Conservation (phyloP, 2,797 vertebrate species). For the Myotis findleyi region DNA sequence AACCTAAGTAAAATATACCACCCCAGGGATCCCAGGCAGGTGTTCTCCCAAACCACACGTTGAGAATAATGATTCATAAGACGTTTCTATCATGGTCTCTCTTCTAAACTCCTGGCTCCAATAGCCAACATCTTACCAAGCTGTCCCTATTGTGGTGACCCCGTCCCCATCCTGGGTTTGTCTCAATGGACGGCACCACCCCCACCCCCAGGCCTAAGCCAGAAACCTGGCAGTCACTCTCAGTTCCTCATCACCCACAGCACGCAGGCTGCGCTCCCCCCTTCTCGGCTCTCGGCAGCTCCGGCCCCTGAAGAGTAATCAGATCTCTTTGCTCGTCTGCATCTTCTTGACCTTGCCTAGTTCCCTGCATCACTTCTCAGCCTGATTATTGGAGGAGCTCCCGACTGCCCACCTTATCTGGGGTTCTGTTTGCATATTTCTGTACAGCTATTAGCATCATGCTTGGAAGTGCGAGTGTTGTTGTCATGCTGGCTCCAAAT, state of each 20-base stretch:
- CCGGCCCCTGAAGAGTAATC: background rate
- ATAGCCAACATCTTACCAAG: too few relatives aligned
- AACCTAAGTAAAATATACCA: too few relatives aligned
- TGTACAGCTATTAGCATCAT: rapidly evolving
- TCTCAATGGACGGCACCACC: background rate
- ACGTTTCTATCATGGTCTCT: background rate
- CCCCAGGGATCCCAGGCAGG: background rate
- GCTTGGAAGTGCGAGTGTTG: background rate
- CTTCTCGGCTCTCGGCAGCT: background rate
- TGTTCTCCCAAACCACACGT: background rate
- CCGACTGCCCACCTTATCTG: rapidly evolving
- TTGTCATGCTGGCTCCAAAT: background rate
- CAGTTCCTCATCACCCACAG: background rate
- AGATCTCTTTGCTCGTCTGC: background rate
- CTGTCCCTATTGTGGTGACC: background rate
- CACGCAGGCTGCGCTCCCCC: background rate
- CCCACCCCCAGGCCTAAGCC: too few relatives aligned
- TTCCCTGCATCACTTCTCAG: background rate
- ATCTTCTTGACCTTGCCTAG: background rate
- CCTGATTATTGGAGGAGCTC: background rate
- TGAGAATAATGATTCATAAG: background rate
- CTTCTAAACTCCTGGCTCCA: background rate
- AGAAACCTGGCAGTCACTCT: background rate
- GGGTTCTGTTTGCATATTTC: background rate
- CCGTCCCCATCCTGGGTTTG: background rate